Percentiles rank a stretch among this genome's conserved stretches.
Evolutionary conservation across 2,797 vertebrate genomes (phyloP).

Genomic region (Arctocebus calabarensis): DNA sequence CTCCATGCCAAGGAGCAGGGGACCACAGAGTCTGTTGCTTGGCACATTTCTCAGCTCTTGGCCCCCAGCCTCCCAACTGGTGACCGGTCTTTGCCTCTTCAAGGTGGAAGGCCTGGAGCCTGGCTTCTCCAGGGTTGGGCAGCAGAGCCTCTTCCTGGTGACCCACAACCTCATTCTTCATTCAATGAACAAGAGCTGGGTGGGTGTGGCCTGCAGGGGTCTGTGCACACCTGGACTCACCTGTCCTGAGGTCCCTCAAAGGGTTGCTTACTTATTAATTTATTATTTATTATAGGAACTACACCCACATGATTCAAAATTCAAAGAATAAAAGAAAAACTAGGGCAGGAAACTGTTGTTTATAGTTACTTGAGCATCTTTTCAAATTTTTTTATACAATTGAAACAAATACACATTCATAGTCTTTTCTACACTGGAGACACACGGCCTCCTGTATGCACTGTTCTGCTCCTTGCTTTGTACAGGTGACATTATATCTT

Average conservation of each 20-base stretch:
- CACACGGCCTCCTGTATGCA: accelerated
- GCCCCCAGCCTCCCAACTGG: accelerated
- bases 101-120: not conserved
- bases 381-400: not conserved
- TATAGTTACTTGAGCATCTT: not conserved
- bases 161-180: not conserved
- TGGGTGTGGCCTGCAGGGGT: not conserved
- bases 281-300: not conserved
- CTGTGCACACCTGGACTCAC: not conserved
- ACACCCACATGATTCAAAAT: not conserved
- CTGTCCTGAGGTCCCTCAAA: not conserved
- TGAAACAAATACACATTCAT: not conserved
- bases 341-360: not conserved
- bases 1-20: not conserved
- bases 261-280: not conserved
- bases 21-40: not conserved
- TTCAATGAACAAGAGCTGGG: accelerated
- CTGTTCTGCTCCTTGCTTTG: not conserved
- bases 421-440: not conserved
- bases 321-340: not conserved
- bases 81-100: not conserved
- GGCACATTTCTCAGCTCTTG: not conserved
- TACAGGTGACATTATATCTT: not conserved
- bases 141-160: not conserved
- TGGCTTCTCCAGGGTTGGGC: not conserved